Percentiles rank a stretch among this genome's conserved stretches.
Evolutionary conservation across 2,797 vertebrate genomes (phyloP).

Genomic region (Halcyon badia): DNA sequence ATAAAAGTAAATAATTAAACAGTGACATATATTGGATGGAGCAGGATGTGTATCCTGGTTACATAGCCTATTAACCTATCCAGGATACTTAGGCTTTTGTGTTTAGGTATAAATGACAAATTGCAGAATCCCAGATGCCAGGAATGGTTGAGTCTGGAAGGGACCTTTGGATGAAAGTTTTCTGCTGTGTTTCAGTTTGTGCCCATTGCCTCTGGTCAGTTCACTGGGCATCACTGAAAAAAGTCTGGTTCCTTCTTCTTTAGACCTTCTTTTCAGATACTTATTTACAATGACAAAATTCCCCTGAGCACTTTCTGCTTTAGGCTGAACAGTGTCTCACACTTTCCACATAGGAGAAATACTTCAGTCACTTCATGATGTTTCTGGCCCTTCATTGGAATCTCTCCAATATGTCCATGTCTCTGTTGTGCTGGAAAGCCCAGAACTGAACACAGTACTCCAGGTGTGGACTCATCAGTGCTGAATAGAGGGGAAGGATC

Average conservation of each 20-base stretch:
- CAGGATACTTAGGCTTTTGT: neutral
- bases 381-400: neutral
- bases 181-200: neutral
- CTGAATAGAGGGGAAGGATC: neutral
- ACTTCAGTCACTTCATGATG: neutral
- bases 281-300: neutral
- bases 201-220: neutral
- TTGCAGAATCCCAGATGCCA: neutral
- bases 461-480: neutral
- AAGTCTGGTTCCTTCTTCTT: neutral
- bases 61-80: neutral
- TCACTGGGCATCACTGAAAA: neutral
- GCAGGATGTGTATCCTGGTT: neutral
- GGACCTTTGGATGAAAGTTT: neutral
- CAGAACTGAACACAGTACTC: neutral
- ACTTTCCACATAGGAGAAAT: neutral
- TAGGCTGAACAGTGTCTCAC: neutral
- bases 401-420: neutral
- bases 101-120: neutral
- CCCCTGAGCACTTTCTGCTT: neutral
- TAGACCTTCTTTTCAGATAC: neutral
- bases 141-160: neutral
- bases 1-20: neutral
- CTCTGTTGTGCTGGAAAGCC: neutral
- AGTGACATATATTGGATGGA: neutral